phyloP scores from a whole-genome alignment of 2,888 invertebrate species.

The Melangyna quadrimaculata region DNA sequence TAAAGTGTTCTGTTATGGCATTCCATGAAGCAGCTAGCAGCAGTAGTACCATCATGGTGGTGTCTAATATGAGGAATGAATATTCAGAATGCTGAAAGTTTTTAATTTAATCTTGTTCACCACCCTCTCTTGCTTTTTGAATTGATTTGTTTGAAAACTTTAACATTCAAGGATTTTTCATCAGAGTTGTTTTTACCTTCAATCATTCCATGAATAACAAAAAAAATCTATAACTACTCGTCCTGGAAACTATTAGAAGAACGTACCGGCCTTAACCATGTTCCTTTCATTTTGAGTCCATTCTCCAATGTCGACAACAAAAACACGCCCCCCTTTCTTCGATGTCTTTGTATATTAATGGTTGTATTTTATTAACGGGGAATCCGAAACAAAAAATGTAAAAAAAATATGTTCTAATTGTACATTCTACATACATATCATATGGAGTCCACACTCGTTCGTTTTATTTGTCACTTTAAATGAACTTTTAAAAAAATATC shows the following conservation, averaged over 20 bases:
- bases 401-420: neutral
- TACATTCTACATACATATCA: neutral
- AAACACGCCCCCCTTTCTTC: neutral
- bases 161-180: constrained; percentile 20
- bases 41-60: constrained; percentile 8
- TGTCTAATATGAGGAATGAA: constrained; percentile 41
- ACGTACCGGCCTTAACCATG: constrained; percentile 3
- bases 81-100: constrained; percentile 41
- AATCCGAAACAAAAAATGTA: neutral
- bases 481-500: neutral
- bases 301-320: constrained; percentile 42
- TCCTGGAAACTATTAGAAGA: constrained; percentile 14
- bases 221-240: neutral
- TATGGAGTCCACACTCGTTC: neutral
- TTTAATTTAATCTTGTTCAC: constrained; percentile 43
- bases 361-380: neutral
- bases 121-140: constrained; percentile 2
- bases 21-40: constrained; percentile 5
- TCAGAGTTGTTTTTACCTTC: constrained; percentile 8
- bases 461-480: neutral
- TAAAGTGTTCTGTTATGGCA: constrained; percentile 44
- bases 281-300: constrained; percentile 32
- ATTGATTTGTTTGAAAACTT: constrained; percentile 41
- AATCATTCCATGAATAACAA: constrained; percentile 13
- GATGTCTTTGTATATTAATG: neutral